A percentile compares a stretch with the other conserved stretches of the same genome.
phyloP scores from a whole-genome alignment of 2,797 vertebrate genomes.

The Muscicapa striata region DNA sequence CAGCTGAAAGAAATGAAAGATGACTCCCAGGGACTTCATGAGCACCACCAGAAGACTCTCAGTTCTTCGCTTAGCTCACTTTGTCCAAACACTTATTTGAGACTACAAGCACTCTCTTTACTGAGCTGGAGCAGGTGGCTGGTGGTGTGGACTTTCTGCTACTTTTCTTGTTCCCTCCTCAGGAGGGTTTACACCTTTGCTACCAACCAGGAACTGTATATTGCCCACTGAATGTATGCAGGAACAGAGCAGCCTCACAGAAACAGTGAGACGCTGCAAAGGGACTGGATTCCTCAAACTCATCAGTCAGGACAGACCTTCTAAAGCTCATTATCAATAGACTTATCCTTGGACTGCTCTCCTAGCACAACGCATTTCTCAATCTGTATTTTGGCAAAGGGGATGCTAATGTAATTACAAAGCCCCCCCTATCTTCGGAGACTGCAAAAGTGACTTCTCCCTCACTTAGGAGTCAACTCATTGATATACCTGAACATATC shows the following conservation, averaged over 20 bases:
- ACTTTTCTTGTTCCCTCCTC: background rate
- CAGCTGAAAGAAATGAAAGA: background rate
- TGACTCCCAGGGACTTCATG: background rate
- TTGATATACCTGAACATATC: background rate
- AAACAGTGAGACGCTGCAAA: background rate
- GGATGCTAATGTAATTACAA: background rate
- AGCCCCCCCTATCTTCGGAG: background rate
- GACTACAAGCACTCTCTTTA: background rate
- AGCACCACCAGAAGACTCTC: background rate
- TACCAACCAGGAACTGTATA: background rate
- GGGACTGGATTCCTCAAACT: background rate
- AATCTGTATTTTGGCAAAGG: background rate
- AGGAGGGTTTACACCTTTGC: background rate
- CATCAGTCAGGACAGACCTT: background rate
- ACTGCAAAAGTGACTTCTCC: background rate
- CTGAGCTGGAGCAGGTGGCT: background rate
- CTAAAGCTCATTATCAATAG: background rate
- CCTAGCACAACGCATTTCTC: background rate
- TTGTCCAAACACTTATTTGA: background rate
- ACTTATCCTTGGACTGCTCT: background rate
- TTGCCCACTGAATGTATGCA: background rate
- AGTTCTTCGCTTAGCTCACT: background rate
- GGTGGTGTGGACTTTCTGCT: background rate
- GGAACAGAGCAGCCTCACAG: background rate
- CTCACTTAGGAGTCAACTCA: background rate